Evolutionary conservation across 2,113 vertebrate species (phyloP), one percentile per base, ranked within the genome.

Genomic region (Forbesichthys agassizii): DNA sequence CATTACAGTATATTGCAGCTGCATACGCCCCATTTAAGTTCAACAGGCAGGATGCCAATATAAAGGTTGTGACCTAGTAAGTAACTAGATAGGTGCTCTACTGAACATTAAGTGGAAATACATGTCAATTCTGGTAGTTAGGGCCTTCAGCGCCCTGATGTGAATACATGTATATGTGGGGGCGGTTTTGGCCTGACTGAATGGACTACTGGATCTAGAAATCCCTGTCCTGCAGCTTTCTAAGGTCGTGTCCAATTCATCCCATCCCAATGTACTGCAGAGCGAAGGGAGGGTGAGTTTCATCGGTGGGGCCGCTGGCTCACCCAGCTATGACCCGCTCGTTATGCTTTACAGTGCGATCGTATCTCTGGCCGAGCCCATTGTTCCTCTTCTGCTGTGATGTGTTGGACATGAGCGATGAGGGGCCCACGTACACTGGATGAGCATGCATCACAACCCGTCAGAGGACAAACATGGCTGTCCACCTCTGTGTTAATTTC

Each of bases 311-410:
- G 66, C 57, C 82, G 68, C 88, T 91, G 85, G 86, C 88, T 92
- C 88, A 87, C 86, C 86, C 78, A 59, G 63, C 72, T 1, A 54
- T 80, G 89, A 89, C 83, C 86, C 76, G 67, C 62, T 46, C 73
- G 64, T 59, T 79, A 80, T 83, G 68, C 80, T 83, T 88, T 78
- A 82, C 63, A 10, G 53, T 65, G 74, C 83, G 89, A 90, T 90
- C 88, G 83, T 75, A 91, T 92, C 90, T 90, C 75, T 75, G 82
- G 73, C 81, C 70, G 84, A 71, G 79, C 83, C 71, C 64, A 79
- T 42, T 42, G 36, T 42, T 42, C 36, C 36, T 42, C 36, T 42
- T 42, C 36, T 42, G 36, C 36, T 42, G 36, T 42, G 36, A 42
- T 42, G 5, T 42, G 36, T 42, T 42, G 36, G 36, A 42, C 36